Evolutionary conservation across 2,888 invertebrate genomes (phyloP), one percentile per base, ranked within the genome.

Genomic region (Lasioglossum marginatum): DNA sequence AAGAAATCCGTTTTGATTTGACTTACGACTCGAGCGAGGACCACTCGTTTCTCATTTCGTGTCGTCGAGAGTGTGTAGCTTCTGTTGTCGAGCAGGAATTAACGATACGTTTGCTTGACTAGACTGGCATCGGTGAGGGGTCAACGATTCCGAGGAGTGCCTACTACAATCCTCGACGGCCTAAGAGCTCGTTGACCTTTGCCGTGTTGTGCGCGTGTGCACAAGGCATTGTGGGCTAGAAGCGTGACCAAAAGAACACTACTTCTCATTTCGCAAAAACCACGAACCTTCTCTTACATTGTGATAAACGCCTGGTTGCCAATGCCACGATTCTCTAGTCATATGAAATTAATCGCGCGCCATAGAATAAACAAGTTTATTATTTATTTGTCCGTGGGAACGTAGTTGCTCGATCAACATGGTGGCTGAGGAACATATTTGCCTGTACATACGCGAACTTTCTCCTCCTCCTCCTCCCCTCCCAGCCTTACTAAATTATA

Each of bases 261-360:
- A 27, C 68, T 77, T 60, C n/a, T 82, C 31, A 66, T 68, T 75
- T 66, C 52, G 48, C 57, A 31, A 71, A 70, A 79, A 52, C 52
- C 57, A 74, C 73, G 80, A 82, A 73, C 71, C 45, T 83, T 75
- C 60, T 27, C 45, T 57, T 68, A 43, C 52, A 52, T 52, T 66
- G 68, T 68, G 76, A 60, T 74, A 81, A 81, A 60, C 71, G 37
- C 23, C 60, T 80, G 80, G 43, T 79, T 87, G 71, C 40, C 85
- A 85, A 85, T 81, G 86, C 91, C 91, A 89, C 91, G 81, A 88
- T 88, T 90, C 85, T 92, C 92, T 92, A 92, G 92, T 92, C 92
- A 92, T 88, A 85, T 72, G 85, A 91, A 89, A 87, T 91, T 87
- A 87, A 89, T 78, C 73, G 76, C 80, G 82, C 87, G 82, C 87